Base-by-base conservation (phyloP, 2,797 vertebrate species). In the Dryobates pubescens region DNA sequence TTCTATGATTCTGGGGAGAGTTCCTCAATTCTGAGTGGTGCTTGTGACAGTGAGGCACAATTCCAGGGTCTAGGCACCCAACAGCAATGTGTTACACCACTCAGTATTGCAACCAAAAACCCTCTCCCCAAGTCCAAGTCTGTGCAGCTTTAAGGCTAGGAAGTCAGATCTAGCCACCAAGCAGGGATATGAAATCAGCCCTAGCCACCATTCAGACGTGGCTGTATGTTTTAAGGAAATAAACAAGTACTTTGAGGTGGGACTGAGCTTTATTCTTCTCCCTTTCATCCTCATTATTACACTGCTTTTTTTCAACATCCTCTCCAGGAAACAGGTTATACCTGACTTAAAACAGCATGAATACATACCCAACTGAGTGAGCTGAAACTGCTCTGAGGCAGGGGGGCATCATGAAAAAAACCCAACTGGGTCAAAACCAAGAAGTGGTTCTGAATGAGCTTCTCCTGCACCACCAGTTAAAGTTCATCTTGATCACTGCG, bases 401-500 rank as follows among this genome's bases (percentile, higher is more conserved):
- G 8, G 7, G 32, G 45, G 45, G 71, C 58, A 32, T 24, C 49
- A 20, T 3, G 2, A 58, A 36, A 73, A 38, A 73, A 2, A 58
- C 36, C 64, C 32, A 34, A 75, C 61, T n/a, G 76, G 20, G 49
- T 88, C 1, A 41, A 69, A 34, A 12, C 5, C 3, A 49, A 27
- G 5, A 61, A 20, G 6, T 41, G 20, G 24, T 53, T 89, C 74
- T 18, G 16, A 24, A 56, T 2, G 38, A 26, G 3, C 62, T 43
- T 27, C 76, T 45, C 77, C 59, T 49, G 24, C 63, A 15, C 45
- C 63, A 51, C 56, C 51, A 53, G 38, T 95, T 86, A 98, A 15
- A 97, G 43, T 17, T 99, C 98, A 0, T 99, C 98, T 64, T 98
- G 98, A 73, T 99, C 98, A 13, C 96, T 96, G 82, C 98, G 98